These are phyloP conservation scores for Thalassaphorura encarpata DNA, from an alignment of 1,140 invertebrate species.

Conservation along the genomic window DNA sequence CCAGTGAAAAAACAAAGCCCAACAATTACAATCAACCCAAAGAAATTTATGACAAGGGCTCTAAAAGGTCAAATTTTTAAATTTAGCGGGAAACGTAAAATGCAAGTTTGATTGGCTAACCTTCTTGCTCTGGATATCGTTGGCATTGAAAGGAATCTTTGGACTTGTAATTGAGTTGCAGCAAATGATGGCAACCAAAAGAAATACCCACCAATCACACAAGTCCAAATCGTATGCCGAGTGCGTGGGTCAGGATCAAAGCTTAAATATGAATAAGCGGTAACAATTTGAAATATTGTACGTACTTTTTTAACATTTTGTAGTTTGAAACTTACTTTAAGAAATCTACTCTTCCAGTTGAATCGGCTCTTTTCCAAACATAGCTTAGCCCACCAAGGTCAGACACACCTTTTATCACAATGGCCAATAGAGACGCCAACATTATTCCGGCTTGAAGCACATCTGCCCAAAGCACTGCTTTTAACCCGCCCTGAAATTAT, in stretches of 20 bases:
- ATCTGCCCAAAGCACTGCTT: slow-evolving; percentile 47
- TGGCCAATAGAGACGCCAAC: slow-evolving; percentile 41
- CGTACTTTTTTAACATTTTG: slow-evolving; percentile 45
- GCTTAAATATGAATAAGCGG: slow-evolving; percentile 3
- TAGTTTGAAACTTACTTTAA: slow-evolving; percentile 7
- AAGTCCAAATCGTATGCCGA: slow-evolving; percentile 26
- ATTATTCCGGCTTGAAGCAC: slow-evolving; percentile 45
- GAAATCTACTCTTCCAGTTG: slow-evolving; percentile 46
- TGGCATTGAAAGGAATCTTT: slow-evolving; percentile 20
- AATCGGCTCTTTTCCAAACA: slow-evolving; percentile 55
- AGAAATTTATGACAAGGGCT: slow-evolving; percentile 39
- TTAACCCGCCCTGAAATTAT: slow-evolving; percentile 43
- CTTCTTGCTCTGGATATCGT: neutral
- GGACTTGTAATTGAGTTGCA: slow-evolving; percentile 27
- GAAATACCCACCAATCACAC: slow-evolving; percentile 24
- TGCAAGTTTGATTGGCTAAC: slow-evolving; percentile 11
- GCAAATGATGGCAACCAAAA: slow-evolving; percentile 28
- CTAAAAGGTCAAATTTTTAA: slow-evolving; percentile 5
- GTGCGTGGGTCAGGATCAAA: slow-evolving; percentile 22
- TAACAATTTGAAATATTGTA: neutral
- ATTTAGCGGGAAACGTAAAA: neutral
- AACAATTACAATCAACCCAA: slow-evolving; percentile 35
- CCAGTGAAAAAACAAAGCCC: slow-evolving; percentile 49
- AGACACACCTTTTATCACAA: slow-evolving; percentile 56
- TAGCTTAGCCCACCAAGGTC: slow-evolving; percentile 58